phyloP scores from a whole-genome alignment of 2,113 vertebrate species.

The Lynx canadensis region DNA sequence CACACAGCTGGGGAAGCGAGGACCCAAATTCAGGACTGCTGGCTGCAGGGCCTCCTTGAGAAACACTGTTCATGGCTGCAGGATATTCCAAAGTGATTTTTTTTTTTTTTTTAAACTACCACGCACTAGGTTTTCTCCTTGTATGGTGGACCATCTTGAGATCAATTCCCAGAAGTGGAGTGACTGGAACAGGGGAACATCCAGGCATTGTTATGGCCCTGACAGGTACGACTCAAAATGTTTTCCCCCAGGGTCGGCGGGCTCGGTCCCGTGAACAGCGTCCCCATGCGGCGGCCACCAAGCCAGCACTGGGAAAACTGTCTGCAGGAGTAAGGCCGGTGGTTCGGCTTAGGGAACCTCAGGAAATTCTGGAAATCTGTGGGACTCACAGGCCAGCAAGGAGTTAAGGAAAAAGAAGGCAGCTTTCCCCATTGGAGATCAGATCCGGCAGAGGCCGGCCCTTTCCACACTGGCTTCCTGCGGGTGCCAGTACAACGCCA shows the following conservation, averaged over 20 bases:
- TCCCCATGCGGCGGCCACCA: no score
- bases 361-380: not conserved
- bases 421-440: constrained; percentile 69
- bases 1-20: not conserved
- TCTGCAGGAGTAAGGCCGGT: not conserved
- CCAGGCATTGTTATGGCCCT: not conserved
- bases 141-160: not conserved
- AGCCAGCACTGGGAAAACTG: not conserved
- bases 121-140: not conserved
- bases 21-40: not conserved
- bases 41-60: not conserved
- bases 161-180: not conserved
- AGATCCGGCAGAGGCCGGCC: constrained; percentile 71
- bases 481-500: constrained; percentile 80
- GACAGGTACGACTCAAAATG: not conserved
- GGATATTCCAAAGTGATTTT: not conserved
- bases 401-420: constrained; percentile 47
- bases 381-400: constrained; percentile 40
- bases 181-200: not conserved
- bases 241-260: not conserved
- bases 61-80: not conserved
- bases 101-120: not conserved
- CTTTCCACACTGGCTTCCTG: constrained; percentile 82
- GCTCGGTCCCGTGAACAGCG: not conserved
- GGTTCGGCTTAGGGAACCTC: not conserved